phyloP scores from a whole-genome alignment of 2,113 vertebrate genomes.

The Typhlomys cinereus region DNA sequence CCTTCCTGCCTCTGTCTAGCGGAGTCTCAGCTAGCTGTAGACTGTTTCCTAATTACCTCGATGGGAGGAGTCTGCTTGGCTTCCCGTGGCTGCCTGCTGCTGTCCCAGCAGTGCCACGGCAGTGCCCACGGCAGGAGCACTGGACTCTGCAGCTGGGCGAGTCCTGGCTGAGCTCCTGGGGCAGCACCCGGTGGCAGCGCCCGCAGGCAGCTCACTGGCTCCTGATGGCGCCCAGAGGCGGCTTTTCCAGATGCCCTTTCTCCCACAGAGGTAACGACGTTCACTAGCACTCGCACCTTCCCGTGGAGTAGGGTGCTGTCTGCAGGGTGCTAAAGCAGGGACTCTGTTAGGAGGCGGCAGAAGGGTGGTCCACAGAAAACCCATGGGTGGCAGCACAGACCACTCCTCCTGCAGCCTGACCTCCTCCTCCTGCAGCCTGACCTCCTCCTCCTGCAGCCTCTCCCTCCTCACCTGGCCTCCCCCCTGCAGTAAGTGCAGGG shows the following conservation, averaged over 20 bases:
- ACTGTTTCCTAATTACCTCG: too few relatives aligned
- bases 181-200: not conserved
- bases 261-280: not conserved
- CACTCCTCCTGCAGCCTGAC: not conserved
- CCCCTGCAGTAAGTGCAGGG: accelerated
- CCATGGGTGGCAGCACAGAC: not conserved
- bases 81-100: not conserved
- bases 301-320: not conserved
- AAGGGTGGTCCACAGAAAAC: accelerated
- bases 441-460: not conserved
- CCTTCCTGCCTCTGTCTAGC: not conserved
- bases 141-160: not conserved
- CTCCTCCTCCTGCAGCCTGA: not conserved
- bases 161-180: not conserved
- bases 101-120: not conserved
- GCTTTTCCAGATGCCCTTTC: not conserved
- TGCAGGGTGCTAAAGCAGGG: not conserved
- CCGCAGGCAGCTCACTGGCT: not conserved
- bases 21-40: not conserved
- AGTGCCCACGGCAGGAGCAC: not conserved
- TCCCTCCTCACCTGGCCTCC: not conserved
- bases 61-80: not conserved
- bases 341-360: not conserved
- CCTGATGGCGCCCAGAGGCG: not conserved
- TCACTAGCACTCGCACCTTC: not conserved